Evolutionary conservation across 2,113 vertebrate species (phyloP).

Genomic region (Xenopus tropicalis): UCB_Xtro_10.0 CM004451.2:71272001-71272500

Average conservation of each 20-base stretch:
- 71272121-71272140: constrained; percentile 85
- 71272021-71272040: constrained; percentile 76
- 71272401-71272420: constrained; percentile 81
- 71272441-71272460: constrained; percentile 23
- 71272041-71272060: constrained; percentile 77
- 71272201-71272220: constrained; percentile 85
- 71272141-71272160: constrained; percentile 79
- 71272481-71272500: constrained; percentile 7
- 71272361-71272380: constrained; percentile 89
- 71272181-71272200: constrained; percentile 69
- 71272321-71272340: constrained; percentile 90
- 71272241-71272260: constrained; percentile 79
- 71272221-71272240: constrained; percentile 83
- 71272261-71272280: constrained; percentile 90
- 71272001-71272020: constrained; percentile 79
- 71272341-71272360: constrained; percentile 91
- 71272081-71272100: constrained; percentile 80
- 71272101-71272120: constrained; percentile 82
- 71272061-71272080: constrained; percentile 84
- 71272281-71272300: constrained; percentile 93
- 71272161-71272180: constrained; percentile 68
- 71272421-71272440: constrained; percentile 59
- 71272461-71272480: constrained; percentile 4
- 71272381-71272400: constrained; percentile 90
- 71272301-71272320: constrained; percentile 99